A percentile compares a stretch with the other conserved stretches of the same genome.
Conservation (phyloP, 1,140 invertebrate species). For the Nilaparvata lugens region DNA sequence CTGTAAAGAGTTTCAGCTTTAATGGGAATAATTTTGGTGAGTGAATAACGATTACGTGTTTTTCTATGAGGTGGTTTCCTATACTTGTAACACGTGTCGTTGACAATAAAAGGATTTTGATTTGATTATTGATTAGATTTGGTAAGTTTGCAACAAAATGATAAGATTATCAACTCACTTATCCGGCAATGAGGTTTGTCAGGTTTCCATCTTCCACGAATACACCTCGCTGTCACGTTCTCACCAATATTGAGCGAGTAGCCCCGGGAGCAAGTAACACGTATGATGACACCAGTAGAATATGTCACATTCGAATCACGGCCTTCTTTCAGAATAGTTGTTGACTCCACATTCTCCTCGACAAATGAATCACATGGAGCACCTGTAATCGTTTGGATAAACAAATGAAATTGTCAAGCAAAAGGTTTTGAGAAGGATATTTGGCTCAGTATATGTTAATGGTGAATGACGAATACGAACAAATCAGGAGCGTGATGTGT, state of each 20-base stretch:
- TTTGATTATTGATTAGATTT: too few species aligned
- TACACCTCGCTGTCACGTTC: conserved; percentile 68
- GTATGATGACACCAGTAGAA: conserved; percentile 25
- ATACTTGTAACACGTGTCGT: too few species aligned
- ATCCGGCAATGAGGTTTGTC: conserved; percentile 64
- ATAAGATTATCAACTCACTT: conserved; percentile 47
- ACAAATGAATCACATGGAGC: conserved; percentile 45
- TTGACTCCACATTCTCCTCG: conserved; percentile 51
- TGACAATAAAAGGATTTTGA: too few species aligned
- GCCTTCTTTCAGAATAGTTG: conserved; percentile 53
- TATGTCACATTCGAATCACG: conserved; percentile 51
- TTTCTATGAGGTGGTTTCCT: too few species aligned
- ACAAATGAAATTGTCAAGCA: not conserved
- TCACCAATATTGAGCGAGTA: conserved; percentile 60
- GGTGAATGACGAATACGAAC: too few species aligned
- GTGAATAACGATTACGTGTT: too few species aligned
- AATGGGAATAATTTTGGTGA: too few species aligned
- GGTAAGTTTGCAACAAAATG: too few species aligned
- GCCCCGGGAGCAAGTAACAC: conserved; percentile 52
- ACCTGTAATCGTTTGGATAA: conserved; percentile 16
- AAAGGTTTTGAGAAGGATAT: not conserved
- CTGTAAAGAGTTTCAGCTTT: too few species aligned
- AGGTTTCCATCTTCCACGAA: conserved; percentile 70
- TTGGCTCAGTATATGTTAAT: too few species aligned
- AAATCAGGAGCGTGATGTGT: too few species aligned